Percentiles rank a stretch among this genome's conserved stretches.
These are phyloP conservation scores for Pangasianodon hypophthalmus DNA, from an alignment of 2,113 vertebrate genomes.

Conservation along the genomic window DNA sequence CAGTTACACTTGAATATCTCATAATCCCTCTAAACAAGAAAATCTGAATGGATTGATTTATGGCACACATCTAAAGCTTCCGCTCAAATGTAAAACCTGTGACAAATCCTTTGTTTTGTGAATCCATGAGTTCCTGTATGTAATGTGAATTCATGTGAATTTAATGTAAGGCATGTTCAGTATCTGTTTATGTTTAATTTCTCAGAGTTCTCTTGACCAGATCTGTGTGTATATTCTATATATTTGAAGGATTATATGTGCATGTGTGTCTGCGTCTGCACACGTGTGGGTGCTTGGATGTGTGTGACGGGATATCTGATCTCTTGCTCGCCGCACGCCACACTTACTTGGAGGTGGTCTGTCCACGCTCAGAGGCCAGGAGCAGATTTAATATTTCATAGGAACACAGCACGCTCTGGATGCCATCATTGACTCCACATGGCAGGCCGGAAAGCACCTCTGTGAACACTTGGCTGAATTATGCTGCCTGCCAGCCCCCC, in stretches of 20 bases:
- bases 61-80: slow-evolving; percentile 25
- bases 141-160: slow-evolving; percentile 36
- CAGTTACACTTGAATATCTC: slow-evolving; percentile 28
- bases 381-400: slow-evolving; percentile 98
- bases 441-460: slow-evolving; percentile 90
- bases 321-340: slow-evolving; percentile 71
- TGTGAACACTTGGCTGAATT: slow-evolving; percentile 93
- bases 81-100: slow-evolving; percentile 27
- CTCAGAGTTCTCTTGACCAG: slow-evolving; percentile 8
- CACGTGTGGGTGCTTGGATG: slow-evolving; percentile 65
- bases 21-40: slow-evolving; percentile 37
- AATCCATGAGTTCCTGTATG: neutral
- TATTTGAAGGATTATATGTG: slow-evolving; percentile 35
- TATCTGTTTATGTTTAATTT: slow-evolving; percentile 32
- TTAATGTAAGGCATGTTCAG: slow-evolving; percentile 29
- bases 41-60: slow-evolving; percentile 41
- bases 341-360: slow-evolving; percentile 88
- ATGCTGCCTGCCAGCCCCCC: slow-evolving; percentile 83
- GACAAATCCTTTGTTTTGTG: neutral
- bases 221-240: slow-evolving; percentile 14
- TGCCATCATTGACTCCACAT: slow-evolving; percentile 97
- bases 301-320: slow-evolving; percentile 70
- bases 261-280: slow-evolving; percentile 48
- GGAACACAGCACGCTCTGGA: slow-evolving; percentile 85
- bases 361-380: slow-evolving; percentile 80